Evolutionary conservation across 2,888 invertebrate genomes (phyloP), one percentile per base, ranked within the genome.

Genomic region (Sabatieria punctata): DNA sequence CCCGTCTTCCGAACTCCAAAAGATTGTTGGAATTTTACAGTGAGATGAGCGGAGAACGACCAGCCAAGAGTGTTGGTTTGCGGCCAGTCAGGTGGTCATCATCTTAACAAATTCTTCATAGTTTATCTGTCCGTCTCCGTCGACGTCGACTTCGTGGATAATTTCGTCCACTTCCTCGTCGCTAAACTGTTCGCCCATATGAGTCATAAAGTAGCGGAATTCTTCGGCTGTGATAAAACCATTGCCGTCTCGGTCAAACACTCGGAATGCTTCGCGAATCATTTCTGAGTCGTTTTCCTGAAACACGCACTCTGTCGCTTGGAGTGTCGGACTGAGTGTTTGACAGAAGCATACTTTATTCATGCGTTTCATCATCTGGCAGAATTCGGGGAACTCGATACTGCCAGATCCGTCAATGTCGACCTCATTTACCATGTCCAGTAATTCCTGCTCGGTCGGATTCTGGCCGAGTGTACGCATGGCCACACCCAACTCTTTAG

Each of bases 401-500:
- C 52, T 56, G 2, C 57, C 57, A 30, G 48, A 48, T 2, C 58
- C 57, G 41, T 57, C 57, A 25, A 57, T 40, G 40, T 57, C 55
- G 21, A 57, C 57, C 52, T 55, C 63, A 50, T 61, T 64, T 41
- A 61, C 57, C 61, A 62, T 61, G 51, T 64, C 63, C 49, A 59
- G 53, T 8, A 65, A 53, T 44, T 64, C 64, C 53, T 65, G 65
- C 46, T 67, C 67, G 2, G 66, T 67, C 22, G 66, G 66, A 49
- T 66, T 67, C 52, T 66, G 66, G 2, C 66, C 66, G 15, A 66
- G 54, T 4, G 63, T 57, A 23, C 66, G 56, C 66, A 66, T 67
- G 4, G 66, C 67, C 26, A 66, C 62, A 23, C 66, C 67, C 52
- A 66, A 52, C 55, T 67, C 67, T 51, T 65, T 65, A 11, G 60